Conservation (phyloP, 2,888 invertebrate species). For the Cremastobaeus sp. region DNA sequence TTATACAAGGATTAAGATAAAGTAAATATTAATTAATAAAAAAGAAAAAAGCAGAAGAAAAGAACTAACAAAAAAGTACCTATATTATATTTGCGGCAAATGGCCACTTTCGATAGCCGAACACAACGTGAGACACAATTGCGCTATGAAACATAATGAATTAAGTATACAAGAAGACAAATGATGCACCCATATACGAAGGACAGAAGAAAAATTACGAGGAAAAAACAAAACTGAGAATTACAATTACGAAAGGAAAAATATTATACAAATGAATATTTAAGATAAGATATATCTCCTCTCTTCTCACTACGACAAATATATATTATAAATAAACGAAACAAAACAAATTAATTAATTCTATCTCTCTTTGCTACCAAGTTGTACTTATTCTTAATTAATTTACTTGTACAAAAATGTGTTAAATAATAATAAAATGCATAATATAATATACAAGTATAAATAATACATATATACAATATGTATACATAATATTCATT, state of each 20-base stretch:
- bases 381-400: slow-evolving; percentile 79
- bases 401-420: slow-evolving; percentile 79
- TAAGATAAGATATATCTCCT: slow-evolving; percentile 70
- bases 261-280: slow-evolving; percentile 67
- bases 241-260: slow-evolving; percentile 65
- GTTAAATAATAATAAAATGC: slow-evolving; percentile 78
- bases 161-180: slow-evolving; percentile 65
- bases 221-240: slow-evolving; percentile 52
- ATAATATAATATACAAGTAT: slow-evolving; percentile 74
- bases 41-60: slow-evolving; percentile 36
- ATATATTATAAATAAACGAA: slow-evolving; percentile 69
- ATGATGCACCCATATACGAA: slow-evolving; percentile 20
- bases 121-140: slow-evolving; percentile 62
- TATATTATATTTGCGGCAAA: slow-evolving; percentile 55
- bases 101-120: slow-evolving; percentile 61
- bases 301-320: slow-evolving; percentile 76
- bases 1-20: slow-evolving; percentile 42
- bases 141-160: slow-evolving; percentile 74
- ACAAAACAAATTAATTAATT: slow-evolving; percentile 73
- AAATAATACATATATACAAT: slow-evolving; percentile 71
- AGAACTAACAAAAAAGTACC: slow-evolving; percentile 49
- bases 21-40: slow-evolving; percentile 46
- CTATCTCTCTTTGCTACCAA: slow-evolving; percentile 79
- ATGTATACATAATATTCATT: slow-evolving; percentile 70
- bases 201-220: slow-evolving; percentile 9